phyloP scores from a whole-genome alignment of 2,888 invertebrate genomes.

The Drosophila fungiperda region DNA sequence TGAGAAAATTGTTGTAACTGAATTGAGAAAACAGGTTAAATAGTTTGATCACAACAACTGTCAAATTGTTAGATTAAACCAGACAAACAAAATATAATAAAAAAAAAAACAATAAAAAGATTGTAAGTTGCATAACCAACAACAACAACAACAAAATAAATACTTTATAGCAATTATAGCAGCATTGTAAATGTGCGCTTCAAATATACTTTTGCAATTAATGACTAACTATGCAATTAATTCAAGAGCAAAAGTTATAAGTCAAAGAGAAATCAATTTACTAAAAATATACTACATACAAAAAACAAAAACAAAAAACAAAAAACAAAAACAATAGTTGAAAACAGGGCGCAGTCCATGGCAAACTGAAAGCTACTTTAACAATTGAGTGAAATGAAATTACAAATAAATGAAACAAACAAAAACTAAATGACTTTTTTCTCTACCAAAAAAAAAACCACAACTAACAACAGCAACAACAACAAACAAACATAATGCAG shows the following conservation, averaged over 20 bases:
- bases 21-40: slow-evolving; percentile 6
- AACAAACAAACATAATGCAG: slow-evolving; percentile 17
- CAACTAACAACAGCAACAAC: not conserved
- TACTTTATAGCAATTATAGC: slow-evolving; percentile 70
- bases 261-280: slow-evolving; percentile 29
- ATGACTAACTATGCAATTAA: slow-evolving; percentile 31
- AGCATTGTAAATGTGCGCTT: slow-evolving; percentile 81
- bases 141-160: slow-evolving; percentile 31
- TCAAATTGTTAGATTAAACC: slow-evolving; percentile 11
- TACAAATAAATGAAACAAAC: slow-evolving; percentile 50
- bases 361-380: slow-evolving; percentile 62
- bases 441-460: slow-evolving; percentile 46
- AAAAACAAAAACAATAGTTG: slow-evolving; percentile 49
- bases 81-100: not conserved
- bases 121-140: slow-evolving; percentile 7
- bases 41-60: not conserved
- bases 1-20: slow-evolving; percentile 35
- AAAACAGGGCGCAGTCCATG: slow-evolving; percentile 59
- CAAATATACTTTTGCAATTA: slow-evolving; percentile 66
- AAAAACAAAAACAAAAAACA: slow-evolving; percentile 25
- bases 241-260: slow-evolving; percentile 25
- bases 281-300: slow-evolving; percentile 16
- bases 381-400: slow-evolving; percentile 59
- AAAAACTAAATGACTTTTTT: slow-evolving; percentile 69
- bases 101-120: slow-evolving; percentile 24